Evolutionary conservation across 2,888 invertebrate species (phyloP).

Genomic region (Eilema sororculum): DNA sequence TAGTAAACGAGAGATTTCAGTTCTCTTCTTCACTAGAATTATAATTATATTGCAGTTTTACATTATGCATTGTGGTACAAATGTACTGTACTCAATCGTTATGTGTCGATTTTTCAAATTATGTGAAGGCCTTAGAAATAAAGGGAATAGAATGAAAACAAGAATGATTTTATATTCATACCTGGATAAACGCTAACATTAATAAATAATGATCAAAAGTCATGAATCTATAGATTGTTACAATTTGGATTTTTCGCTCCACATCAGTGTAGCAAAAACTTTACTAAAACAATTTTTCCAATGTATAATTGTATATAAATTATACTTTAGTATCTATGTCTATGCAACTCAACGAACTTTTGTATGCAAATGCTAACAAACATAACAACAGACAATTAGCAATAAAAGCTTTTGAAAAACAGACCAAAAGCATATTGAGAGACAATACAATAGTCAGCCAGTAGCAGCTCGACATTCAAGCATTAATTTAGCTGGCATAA

Average conservation of each 20-base stretch:
- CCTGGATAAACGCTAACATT: neutral
- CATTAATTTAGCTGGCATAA: slow-evolving; percentile 59
- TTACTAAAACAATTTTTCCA: slow-evolving; percentile 25
- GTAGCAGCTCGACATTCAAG: slow-evolving; percentile 41
- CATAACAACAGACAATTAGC: slow-evolving; percentile 49
- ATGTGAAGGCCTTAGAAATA: too few species aligned
- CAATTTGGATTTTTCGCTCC: too few species aligned
- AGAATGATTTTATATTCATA: neutral
- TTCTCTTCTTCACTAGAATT: too few species aligned
- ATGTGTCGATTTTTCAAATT: too few species aligned
- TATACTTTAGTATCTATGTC: slow-evolving; percentile 7
- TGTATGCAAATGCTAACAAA: slow-evolving; percentile 54
- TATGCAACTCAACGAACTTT: slow-evolving; percentile 45
- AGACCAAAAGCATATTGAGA: slow-evolving; percentile 43
- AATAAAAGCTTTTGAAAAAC: slow-evolving; percentile 49
- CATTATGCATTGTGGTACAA: too few species aligned
- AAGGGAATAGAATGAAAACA: too few species aligned
- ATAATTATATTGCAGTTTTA: too few species aligned
- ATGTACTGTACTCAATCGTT: too few species aligned
- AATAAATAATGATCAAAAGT: too few species aligned
- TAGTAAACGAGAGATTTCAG: neutral
- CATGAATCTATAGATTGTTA: too few species aligned
- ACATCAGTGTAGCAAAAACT: slow-evolving; percentile 8
- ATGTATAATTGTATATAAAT: slow-evolving; percentile 19
- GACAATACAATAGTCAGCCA: slow-evolving; percentile 53